Evolutionary conservation across 2,797 vertebrate genomes (phyloP).

Genomic region (Gambelia wislizenii): DNA sequence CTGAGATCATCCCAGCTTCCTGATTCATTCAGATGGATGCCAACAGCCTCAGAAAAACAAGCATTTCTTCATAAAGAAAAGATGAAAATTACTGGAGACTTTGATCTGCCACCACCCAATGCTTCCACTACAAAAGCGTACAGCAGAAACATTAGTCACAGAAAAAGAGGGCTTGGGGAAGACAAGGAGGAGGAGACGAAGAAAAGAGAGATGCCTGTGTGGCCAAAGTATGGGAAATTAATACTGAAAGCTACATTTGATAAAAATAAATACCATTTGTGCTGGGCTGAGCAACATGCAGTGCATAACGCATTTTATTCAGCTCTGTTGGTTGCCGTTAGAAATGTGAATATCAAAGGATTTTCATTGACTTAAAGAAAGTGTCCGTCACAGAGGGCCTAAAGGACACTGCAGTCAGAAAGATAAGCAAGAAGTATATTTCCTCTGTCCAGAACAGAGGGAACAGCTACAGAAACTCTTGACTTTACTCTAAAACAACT

Average conservation of each 20-base stretch:
- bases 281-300: neutral
- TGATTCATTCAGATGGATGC: constrained; percentile 70
- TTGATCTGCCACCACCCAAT: constrained; percentile 70
- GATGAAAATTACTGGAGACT: constrained; percentile 62
- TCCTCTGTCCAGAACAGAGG: neutral
- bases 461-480: neutral
- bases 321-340: neutral
- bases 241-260: constrained; percentile 55
- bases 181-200: constrained; percentile 5
- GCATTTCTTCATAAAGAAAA: constrained; percentile 67
- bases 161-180: constrained; percentile 17
- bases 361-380: neutral
- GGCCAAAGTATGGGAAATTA: constrained; percentile 60
- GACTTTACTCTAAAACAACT: neutral
- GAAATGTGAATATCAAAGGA: neutral
- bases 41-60: constrained; percentile 62
- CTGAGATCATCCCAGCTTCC: constrained; percentile 71
- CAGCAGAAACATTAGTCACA: constrained; percentile 46
- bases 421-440: neutral
- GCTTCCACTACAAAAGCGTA: constrained; percentile 51
- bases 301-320: neutral
- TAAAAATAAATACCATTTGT: constrained; percentile 41
- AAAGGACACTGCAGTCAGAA: neutral
- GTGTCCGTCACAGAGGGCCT: neutral
- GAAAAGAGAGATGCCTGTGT: constrained; percentile 49